Conservation (phyloP, 2,888 invertebrate genomes). For the Chrysolina americana region DNA sequence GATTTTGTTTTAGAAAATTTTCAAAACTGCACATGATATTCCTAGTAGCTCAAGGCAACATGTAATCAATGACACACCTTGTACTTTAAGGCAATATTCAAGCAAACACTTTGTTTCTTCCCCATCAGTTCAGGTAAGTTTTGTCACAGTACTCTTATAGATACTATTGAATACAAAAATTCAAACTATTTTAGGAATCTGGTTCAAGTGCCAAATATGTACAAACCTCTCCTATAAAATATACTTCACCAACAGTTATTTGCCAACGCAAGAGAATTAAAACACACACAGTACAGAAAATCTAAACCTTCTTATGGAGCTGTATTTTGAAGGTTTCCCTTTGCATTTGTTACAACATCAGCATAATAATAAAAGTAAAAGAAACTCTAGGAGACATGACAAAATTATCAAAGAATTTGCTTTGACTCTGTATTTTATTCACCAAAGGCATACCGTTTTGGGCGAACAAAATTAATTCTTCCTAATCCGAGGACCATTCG, state of each 20-base stretch:
- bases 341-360: not conserved
- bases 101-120: no score
- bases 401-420: conserved; percentile 49
- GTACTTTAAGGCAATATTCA: no score
- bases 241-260: conserved; percentile 45
- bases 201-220: not conserved
- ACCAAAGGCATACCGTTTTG: conserved; percentile 53
- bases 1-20: no score
- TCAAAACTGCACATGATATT: no score
- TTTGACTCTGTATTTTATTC: conserved; percentile 50
- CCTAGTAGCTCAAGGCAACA: no score
- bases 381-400: not conserved
- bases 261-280: conserved; percentile 46
- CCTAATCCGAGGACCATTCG: conserved; percentile 46
- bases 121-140: no score
- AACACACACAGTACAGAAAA: conserved; percentile 37
- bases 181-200: not conserved
- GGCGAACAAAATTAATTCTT: conserved; percentile 46
- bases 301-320: conserved; percentile 37
- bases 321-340: conserved; percentile 16
- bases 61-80: no score
- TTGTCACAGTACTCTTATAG: no score
- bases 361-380: not conserved
- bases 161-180: not conserved
- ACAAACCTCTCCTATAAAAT: not conserved